phyloP scores from a whole-genome alignment of 2,888 invertebrate species.

The Panopea generosa region DNA sequence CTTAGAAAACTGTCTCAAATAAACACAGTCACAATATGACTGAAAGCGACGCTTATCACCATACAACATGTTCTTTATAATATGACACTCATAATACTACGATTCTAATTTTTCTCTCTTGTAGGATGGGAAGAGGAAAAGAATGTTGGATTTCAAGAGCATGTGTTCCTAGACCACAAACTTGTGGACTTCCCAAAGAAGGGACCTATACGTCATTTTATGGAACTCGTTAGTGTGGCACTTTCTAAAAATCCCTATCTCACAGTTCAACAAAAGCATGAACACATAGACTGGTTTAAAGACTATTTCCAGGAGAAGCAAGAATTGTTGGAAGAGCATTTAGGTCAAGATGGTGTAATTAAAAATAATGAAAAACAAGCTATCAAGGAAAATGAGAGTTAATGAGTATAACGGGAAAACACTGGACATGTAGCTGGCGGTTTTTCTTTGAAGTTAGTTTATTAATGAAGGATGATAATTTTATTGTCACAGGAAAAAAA shows the following conservation, averaged over 20 bases:
- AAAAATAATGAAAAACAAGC: not conserved
- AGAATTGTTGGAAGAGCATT: constrained; percentile 86
- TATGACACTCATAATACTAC: too few relatives aligned
- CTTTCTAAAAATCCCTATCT: constrained; percentile 97
- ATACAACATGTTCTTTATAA: too few relatives aligned
- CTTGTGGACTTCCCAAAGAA: constrained; percentile 93
- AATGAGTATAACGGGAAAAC: too few relatives aligned
- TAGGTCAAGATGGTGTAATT: constrained; percentile 60
- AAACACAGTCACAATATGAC: too few relatives aligned
- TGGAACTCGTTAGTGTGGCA: constrained; percentile 97
- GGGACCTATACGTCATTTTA: constrained; percentile 97
- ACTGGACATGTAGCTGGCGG: too few relatives aligned
- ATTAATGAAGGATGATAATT: too few relatives aligned
- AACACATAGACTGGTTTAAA: constrained; percentile 96
- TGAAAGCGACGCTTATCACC: too few relatives aligned
- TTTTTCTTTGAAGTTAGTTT: too few relatives aligned
- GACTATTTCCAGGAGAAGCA: constrained; percentile 93
- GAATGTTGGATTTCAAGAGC: constrained; percentile 94
- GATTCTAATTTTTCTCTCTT: constrained; percentile 23
- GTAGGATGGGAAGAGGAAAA: constrained; percentile 86
- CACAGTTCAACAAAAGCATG: constrained; percentile 93
- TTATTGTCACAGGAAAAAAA: too few relatives aligned
- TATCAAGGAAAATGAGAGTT: too few relatives aligned
- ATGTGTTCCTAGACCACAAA: constrained; percentile 95
- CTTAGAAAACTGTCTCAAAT: not conserved